These are phyloP conservation scores for Enoplosus armatus DNA, from an alignment of 2,797 vertebrate species.

Conservation along the genomic window DNA sequence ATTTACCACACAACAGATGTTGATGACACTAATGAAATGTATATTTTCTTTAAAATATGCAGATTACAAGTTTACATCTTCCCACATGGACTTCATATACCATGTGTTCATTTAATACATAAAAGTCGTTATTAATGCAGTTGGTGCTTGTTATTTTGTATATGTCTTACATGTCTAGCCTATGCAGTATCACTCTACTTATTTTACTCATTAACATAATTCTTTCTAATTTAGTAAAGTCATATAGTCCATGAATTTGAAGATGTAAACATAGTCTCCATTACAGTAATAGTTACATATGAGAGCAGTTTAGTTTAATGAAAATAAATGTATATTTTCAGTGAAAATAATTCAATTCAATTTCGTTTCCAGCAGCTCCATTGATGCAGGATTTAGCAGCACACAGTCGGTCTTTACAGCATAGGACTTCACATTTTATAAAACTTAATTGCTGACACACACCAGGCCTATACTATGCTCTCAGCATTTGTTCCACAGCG, in stretches of 20 bases:
- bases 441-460: constrained; percentile 20
- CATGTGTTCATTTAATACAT: constrained; percentile 52
- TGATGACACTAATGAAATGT: constrained; percentile 36
- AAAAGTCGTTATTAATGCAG: constrained; percentile 18
- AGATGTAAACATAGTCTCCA: constrained; percentile 12
- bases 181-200: not conserved
- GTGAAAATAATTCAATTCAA: constrained; percentile 1
- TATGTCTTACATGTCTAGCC: constrained; percentile 2
- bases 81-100: constrained; percentile 48
- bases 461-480: not conserved
- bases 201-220: not conserved
- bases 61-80: constrained; percentile 48
- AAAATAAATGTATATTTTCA: constrained; percentile 31
- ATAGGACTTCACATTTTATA: constrained; percentile 7
- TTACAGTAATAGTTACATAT: constrained; percentile 19
- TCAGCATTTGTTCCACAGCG: constrained; percentile 33
- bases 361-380: not conserved
- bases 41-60: constrained; percentile 36
- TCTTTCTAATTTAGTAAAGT: constrained; percentile 12
- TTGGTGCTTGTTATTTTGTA: constrained; percentile 10
- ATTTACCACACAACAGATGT: constrained; percentile 31
- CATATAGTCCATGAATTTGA: constrained; percentile 4
- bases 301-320: constrained; percentile 12
- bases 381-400: not conserved
- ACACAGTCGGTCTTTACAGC: not conserved